Percentiles rank a stretch among this genome's conserved stretches.
Evolutionary conservation across 1,140 invertebrate species (phyloP).

Genomic region (Meloidogyne floridensis): DNA sequence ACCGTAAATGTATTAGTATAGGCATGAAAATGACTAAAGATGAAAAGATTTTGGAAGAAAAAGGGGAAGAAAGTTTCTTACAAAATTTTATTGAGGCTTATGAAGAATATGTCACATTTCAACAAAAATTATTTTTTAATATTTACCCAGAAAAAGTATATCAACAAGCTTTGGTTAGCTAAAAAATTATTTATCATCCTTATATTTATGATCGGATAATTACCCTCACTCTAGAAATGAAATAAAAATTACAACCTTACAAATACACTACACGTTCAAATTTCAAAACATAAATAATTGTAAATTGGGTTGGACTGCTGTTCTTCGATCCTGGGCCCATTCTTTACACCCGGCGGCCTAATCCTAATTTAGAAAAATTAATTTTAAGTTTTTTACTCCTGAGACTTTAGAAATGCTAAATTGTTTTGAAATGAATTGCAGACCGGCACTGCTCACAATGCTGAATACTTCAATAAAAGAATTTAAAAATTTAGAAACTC

Average conservation of each 20-base stretch:
- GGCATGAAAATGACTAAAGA: background rate
- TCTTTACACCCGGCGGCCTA: too few species aligned
- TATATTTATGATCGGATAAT: too few species aligned
- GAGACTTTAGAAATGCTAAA: background rate
- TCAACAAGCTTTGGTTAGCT: background rate
- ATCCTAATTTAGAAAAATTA: too few species aligned
- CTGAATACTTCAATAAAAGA: background rate
- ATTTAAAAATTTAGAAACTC: background rate
- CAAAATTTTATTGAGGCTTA: background rate
- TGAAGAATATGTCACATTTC: background rate
- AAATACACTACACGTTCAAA: too few species aligned
- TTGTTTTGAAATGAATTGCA: background rate
- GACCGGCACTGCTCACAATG: background rate
- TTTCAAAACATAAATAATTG: too few species aligned
- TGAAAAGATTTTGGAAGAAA: background rate
- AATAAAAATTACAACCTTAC: background rate
- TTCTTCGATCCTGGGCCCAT: too few species aligned
- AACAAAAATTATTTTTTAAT: slow-evolving; percentile 10
- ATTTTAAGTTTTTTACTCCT: background rate
- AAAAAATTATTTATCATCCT: background rate
- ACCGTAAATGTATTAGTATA: background rate
- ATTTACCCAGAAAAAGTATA: background rate
- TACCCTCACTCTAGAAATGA: background rate
- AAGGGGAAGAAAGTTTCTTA: background rate
- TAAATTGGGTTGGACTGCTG: too few species aligned